These are phyloP conservation scores for Lithophane socia DNA, from an alignment of 2,888 invertebrate species.

Conservation along the genomic window DNA sequence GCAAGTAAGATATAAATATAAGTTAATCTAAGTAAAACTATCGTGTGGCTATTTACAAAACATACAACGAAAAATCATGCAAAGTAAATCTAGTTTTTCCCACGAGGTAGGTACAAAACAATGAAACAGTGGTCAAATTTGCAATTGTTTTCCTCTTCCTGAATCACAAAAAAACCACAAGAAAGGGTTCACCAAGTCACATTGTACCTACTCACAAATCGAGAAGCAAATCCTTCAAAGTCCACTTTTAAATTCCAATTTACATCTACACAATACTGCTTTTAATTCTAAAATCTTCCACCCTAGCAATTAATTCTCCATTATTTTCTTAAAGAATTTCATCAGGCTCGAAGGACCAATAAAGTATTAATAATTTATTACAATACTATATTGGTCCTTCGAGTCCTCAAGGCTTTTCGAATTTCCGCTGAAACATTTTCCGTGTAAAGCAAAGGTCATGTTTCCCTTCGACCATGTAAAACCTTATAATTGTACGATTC, in stretches of 20 bases:
- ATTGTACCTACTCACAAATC: background rate
- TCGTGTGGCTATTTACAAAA: background rate
- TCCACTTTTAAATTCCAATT: constrained; percentile 3
- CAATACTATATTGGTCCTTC: background rate
- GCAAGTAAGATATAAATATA: background rate
- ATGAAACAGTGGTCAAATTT: background rate
- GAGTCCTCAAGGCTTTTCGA: background rate
- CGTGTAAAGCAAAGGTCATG: constrained; percentile 46
- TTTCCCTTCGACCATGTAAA: constrained; percentile 10
- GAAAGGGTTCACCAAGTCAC: constrained; percentile 14
- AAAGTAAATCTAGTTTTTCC: background rate
- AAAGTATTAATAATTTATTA: background rate
- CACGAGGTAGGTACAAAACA: background rate
- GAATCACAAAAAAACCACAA: constrained; percentile 1
- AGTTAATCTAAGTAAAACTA: no score
- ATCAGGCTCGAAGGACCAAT: background rate
- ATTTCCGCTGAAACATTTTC: constrained; percentile 48
- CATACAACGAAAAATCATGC: background rate
- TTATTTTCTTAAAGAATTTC: constrained; percentile 1
- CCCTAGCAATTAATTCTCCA: background rate
- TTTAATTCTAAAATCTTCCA: background rate
- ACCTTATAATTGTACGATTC: constrained; percentile 34
- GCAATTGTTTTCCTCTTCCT: constrained; percentile 19
- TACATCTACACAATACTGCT: background rate
- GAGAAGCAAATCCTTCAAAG: background rate